These are phyloP conservation scores for Myzus persicae DNA, from an alignment of 1,140 invertebrate genomes.

Conservation along the genomic window DNA sequence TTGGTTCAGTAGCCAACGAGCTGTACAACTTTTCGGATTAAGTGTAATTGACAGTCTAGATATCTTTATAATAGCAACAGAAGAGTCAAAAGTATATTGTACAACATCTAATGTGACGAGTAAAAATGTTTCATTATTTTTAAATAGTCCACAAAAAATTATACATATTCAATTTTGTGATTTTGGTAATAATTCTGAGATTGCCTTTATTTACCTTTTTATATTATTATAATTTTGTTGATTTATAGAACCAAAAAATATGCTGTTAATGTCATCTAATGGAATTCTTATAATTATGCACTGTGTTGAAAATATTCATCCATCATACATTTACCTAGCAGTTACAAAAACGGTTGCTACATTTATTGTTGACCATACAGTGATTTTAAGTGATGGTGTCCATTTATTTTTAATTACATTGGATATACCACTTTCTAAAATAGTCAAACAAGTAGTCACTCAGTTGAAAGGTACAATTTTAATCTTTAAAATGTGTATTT, in stretches of 20 bases:
- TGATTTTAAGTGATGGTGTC: conserved; percentile 36
- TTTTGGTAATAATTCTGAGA: background rate
- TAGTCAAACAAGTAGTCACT: conserved; percentile 31
- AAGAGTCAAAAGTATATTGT: conserved; percentile 36
- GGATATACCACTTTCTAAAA: conserved; percentile 9
- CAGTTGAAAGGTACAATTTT: conserved; percentile 30
- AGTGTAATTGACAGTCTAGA: conserved; percentile 10
- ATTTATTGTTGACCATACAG: background rate
- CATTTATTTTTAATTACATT: conserved; percentile 33
- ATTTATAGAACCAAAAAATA: conserved; percentile 36
- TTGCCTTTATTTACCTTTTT: background rate
- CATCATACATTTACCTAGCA: background rate
- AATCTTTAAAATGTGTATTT: background rate
- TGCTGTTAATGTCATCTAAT: background rate
- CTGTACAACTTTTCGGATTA: background rate
- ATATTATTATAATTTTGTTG: background rate
- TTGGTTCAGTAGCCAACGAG: background rate
- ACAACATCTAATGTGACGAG: background rate
- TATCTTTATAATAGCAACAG: conserved; percentile 32
- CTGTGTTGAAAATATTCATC: background rate
- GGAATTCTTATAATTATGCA: background rate
- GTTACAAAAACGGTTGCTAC: background rate
- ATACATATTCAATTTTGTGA: conserved; percentile 35
- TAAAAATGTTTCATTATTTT: conserved; percentile 1
- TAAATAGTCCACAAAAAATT: conserved; percentile 50